Percentiles rank a stretch among this genome's conserved stretches.
Conservation (phyloP, 30 jellyfish, hydroid and myxozoan genomes). For the Nemopilema nomurai region DNA sequence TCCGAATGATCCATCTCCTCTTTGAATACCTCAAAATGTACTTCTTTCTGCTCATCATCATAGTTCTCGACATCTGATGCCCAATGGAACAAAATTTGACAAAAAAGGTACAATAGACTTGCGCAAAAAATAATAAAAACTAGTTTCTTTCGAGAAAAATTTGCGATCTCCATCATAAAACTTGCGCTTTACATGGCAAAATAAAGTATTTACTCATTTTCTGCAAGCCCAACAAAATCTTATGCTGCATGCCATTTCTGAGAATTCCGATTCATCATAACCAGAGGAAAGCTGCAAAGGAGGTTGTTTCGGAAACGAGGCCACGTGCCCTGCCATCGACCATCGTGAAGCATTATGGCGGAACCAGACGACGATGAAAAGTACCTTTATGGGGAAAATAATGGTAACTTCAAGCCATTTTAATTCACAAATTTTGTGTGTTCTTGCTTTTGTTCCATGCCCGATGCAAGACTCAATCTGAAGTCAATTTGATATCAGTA, state of each 20-base stretch:
- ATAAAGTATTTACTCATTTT: background rate
- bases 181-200: background rate
- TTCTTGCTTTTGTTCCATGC: no score
- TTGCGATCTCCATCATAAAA: background rate
- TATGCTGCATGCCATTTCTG: background rate
- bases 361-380: conserved; percentile 67
- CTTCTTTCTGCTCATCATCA: background rate
- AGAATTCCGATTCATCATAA: background rate
- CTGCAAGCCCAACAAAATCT: background rate
- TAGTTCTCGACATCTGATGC: background rate
- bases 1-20: background rate
- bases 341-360: conserved; percentile 47
- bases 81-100: background rate
- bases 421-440: background rate
- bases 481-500: no score
- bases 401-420: background rate
- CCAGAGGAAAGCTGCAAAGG: background rate
- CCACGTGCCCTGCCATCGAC: no score
- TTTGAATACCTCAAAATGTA: background rate
- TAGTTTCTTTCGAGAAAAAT: background rate
- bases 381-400: conserved; percentile 61
- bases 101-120: background rate
- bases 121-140: background rate
- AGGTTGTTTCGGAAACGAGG: conserved; percentile 4
- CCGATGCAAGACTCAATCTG: no score